phyloP scores from a whole-genome alignment of 2,888 invertebrate genomes.

The Philereme transversata region DNA sequence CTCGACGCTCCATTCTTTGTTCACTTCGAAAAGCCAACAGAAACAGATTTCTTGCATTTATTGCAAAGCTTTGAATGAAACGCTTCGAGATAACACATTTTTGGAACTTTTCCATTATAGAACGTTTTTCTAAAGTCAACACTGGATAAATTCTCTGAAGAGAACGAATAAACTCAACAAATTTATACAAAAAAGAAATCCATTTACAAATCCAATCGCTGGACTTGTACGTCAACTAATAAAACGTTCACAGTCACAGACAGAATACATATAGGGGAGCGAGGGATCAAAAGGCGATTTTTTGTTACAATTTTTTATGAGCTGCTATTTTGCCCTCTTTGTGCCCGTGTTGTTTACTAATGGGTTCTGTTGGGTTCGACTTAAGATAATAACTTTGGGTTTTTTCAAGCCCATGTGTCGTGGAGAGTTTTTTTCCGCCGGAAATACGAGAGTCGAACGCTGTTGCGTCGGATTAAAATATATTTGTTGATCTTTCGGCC shows the following conservation, averaged over 20 bases:
- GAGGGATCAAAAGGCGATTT: slow-evolving; percentile 79
- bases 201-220: slow-evolving; percentile 55
- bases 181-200: slow-evolving; percentile 35
- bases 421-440: slow-evolving; percentile 74
- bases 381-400: slow-evolving; percentile 81
- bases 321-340: slow-evolving; percentile 80
- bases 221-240: slow-evolving; percentile 74
- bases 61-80: slow-evolving; percentile 21
- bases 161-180: slow-evolving; percentile 26
- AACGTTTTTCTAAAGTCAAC: slow-evolving; percentile 57
- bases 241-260: slow-evolving; percentile 77
- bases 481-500: slow-evolving; percentile 79
- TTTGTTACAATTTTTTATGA: slow-evolving; percentile 79
- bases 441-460: slow-evolving; percentile 71
- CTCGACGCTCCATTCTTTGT: slow-evolving; percentile 71
- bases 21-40: slow-evolving; percentile 44
- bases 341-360: slow-evolving; percentile 83
- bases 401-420: slow-evolving; percentile 81
- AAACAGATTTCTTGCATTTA: slow-evolving; percentile 60
- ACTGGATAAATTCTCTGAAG: slow-evolving; percentile 33
- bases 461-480: slow-evolving; percentile 78
- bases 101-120: slow-evolving; percentile 36
- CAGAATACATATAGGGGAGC: slow-evolving; percentile 75
- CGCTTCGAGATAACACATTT: slow-evolving; percentile 13
- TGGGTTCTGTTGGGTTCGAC: slow-evolving; percentile 83